These are phyloP conservation scores for Centrocercus urophasianus DNA, from an alignment of 2,113 vertebrate genomes.

Conservation along the genomic window DNA sequence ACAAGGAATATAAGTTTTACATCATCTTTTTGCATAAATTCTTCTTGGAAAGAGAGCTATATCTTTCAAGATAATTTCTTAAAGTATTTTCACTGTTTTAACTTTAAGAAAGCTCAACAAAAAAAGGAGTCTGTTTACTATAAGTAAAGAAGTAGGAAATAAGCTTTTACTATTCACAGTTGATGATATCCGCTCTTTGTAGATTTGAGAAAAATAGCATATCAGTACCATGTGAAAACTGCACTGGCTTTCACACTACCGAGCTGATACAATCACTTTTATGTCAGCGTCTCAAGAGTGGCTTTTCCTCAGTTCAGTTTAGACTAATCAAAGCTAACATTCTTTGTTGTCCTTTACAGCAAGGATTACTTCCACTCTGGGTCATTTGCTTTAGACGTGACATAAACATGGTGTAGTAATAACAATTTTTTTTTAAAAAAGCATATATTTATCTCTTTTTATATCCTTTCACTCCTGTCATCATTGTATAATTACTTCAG, in stretches of 20 bases:
- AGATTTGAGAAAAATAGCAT: not conserved
- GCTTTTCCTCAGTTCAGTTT: not conserved
- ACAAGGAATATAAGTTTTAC: not conserved
- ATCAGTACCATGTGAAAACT: not conserved
- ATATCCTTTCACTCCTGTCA: not conserved
- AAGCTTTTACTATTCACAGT: not conserved
- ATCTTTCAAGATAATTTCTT: not conserved
- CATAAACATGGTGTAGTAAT: not conserved
- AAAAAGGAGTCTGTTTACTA: not conserved
- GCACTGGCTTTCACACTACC: not conserved
- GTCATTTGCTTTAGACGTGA: not conserved
- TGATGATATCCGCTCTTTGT: not conserved
- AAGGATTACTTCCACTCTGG: not conserved
- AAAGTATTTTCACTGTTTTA: not conserved
- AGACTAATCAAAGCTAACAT: not conserved
- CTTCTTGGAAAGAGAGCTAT: not conserved
- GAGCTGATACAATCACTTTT: not conserved
- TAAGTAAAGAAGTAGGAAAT: not conserved
- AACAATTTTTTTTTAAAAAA: not conserved
- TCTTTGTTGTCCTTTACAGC: not conserved
- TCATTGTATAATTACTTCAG: not conserved
- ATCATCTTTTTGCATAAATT: not conserved
- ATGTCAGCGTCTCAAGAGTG: fast-evolving
- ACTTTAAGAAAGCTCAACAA: not conserved
- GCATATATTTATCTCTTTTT: not conserved